A percentile compares a stretch with the other conserved stretches of the same genome.
Conservation (phyloP, 2,888 invertebrate species). For the Barypeithes pellucidus region DNA sequence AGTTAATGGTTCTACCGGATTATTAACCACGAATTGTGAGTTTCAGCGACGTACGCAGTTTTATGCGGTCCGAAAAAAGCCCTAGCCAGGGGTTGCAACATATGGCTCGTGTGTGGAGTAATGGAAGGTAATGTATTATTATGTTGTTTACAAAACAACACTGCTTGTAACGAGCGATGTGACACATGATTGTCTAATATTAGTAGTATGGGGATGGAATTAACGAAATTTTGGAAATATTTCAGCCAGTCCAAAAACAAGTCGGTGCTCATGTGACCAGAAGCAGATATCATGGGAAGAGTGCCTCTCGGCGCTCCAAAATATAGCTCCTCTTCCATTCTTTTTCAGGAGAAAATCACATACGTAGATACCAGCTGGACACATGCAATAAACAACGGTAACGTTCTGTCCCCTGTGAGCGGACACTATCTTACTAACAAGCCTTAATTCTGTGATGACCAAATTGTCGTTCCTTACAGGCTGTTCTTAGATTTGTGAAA, state of each 20-base stretch:
- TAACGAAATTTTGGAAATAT: constrained; percentile 10
- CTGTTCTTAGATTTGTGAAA: neutral
- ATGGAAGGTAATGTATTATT: neutral
- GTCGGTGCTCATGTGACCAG: constrained; percentile 22
- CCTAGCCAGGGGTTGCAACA: neutral
- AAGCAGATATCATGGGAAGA: constrained; percentile 8
- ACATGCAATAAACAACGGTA: neutral
- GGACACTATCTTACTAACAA: neutral
- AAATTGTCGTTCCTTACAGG: neutral
- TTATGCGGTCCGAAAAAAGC: neutral
- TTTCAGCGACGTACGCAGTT: neutral
- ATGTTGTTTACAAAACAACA: constrained; percentile 8
- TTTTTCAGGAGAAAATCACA: neutral
- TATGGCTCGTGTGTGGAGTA: constrained; percentile 1
- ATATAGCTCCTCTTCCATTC: constrained; percentile 1
- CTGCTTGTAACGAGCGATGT: neutral
- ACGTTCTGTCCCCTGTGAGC: neutral
- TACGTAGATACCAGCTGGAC: neutral
- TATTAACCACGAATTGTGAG: constrained; percentile 22
- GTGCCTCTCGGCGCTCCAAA: constrained; percentile 13
- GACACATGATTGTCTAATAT: constrained; percentile 21
- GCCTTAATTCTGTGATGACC: neutral
- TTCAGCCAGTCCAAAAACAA: constrained; percentile 12
- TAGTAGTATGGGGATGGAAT: constrained; percentile 5
- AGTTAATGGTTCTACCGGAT: too few relatives aligned